Evolutionary conservation across 2,888 invertebrate species (phyloP).

Genomic region (Cheilosia urbana): DNA sequence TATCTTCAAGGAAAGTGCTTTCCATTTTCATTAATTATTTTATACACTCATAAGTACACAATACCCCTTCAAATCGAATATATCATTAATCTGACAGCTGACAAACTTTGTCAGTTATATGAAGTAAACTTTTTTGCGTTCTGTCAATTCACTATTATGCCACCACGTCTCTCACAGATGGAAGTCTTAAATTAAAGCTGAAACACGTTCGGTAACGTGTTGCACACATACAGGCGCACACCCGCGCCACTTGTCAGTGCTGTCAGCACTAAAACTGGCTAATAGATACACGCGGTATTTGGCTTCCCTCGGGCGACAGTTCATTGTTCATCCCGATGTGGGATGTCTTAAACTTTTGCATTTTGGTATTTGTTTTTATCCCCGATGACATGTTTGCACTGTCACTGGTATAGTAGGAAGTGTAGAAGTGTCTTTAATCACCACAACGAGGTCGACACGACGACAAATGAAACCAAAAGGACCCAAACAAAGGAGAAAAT

Average conservation of each 20-base stretch:
- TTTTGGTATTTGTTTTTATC: slow-evolving; percentile 46
- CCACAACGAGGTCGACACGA: slow-evolving; percentile 25
- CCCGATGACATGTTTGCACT: slow-evolving; percentile 34
- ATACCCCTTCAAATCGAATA: neutral
- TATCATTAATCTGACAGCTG: slow-evolving; percentile 24
- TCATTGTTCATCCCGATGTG: slow-evolving; percentile 26
- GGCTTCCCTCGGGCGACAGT: slow-evolving; percentile 5
- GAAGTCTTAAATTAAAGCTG: slow-evolving; percentile 21
- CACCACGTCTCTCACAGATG: neutral
- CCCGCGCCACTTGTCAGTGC: neutral
- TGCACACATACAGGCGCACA: neutral
- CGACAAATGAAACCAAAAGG: slow-evolving; percentile 18
- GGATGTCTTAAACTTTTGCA: slow-evolving; percentile 58
- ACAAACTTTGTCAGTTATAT: slow-evolving; percentile 40
- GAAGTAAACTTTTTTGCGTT: slow-evolving; percentile 22
- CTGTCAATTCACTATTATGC: neutral
- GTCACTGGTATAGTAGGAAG: neutral
- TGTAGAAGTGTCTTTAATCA: slow-evolving; percentile 48
- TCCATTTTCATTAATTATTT: neutral
- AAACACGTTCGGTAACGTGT: slow-evolving; percentile 14
- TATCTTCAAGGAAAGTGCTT: slow-evolving; percentile 3
- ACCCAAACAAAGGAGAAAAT: slow-evolving; percentile 44
- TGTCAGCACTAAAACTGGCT: slow-evolving; percentile 17
- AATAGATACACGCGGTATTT: slow-evolving; percentile 1
- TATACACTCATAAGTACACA: neutral